phyloP scores from a whole-genome alignment of 2,888 invertebrate species.

The Eupithecia centaureata region DNA sequence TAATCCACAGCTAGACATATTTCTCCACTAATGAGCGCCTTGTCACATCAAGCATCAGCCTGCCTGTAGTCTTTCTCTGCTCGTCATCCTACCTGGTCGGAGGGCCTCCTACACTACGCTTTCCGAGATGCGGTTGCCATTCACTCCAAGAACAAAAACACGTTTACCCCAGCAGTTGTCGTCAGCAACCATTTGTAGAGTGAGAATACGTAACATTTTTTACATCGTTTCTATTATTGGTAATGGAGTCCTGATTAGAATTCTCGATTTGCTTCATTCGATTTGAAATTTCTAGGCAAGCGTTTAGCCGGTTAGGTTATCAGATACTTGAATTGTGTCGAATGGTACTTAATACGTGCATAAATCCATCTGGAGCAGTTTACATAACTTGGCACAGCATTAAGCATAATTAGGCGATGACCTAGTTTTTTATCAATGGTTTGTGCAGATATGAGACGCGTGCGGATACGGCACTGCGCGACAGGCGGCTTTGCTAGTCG shows the following conservation, averaged over 20 bases:
- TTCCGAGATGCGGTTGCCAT: too few species aligned
- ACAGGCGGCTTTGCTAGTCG: not conserved
- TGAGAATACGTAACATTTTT: not conserved
- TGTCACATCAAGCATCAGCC: too few species aligned
- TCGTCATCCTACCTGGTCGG: too few species aligned
- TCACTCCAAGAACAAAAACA: too few species aligned
- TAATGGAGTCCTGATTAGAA: not conserved
- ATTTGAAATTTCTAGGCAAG: not conserved
- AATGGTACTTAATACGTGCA: constrained; percentile 51
- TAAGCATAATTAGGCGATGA: constrained; percentile 73
- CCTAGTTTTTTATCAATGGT: constrained; percentile 71
- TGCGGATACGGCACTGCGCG: constrained; percentile 47
- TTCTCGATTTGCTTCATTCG: not conserved
- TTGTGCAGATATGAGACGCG: constrained; percentile 54
- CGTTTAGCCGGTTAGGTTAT: constrained; percentile 35
- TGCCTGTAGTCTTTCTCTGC: too few species aligned
- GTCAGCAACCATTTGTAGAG: not conserved
- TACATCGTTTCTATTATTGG: not conserved
- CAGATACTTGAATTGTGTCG: constrained; percentile 44
- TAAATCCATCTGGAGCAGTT: constrained; percentile 68
- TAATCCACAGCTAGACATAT: too few species aligned
- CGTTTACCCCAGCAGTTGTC: too few species aligned
- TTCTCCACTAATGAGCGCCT: too few species aligned
- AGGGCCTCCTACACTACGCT: too few species aligned
- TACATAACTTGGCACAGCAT: constrained; percentile 71